phyloP scores from a whole-genome alignment of 2,113 vertebrate species.

The Cygnus buccinator region DNA sequence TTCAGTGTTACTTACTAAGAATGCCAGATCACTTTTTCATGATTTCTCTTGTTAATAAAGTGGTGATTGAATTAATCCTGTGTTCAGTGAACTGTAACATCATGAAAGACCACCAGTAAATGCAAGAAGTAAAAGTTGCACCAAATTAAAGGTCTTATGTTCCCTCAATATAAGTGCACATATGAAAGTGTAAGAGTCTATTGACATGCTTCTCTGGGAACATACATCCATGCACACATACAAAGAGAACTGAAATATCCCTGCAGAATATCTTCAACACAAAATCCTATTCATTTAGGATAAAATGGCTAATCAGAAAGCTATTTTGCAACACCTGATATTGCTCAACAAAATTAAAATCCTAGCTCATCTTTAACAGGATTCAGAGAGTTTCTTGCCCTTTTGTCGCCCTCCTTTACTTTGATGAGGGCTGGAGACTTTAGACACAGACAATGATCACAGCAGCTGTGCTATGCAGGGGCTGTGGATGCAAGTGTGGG shows the following conservation, averaged over 20 bases:
- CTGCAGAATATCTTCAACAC: not conserved
- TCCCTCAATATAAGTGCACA: not conserved
- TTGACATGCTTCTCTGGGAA: not conserved
- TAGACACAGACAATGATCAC: not conserved
- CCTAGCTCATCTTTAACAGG: not conserved
- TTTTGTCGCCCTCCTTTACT: not conserved
- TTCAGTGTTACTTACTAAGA: not conserved
- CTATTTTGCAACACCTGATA: not conserved
- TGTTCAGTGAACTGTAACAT: not conserved
- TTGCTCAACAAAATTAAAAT: not conserved
- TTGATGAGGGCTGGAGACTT: rapidly evolving
- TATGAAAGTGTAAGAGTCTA: not conserved
- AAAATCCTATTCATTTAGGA: not conserved
- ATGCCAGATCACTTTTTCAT: not conserved
- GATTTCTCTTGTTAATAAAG: not conserved
- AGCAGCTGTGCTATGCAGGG: rapidly evolving
- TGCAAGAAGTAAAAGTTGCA: not conserved
- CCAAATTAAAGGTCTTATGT: not conserved
- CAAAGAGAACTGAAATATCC: not conserved
- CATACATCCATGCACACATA: rapidly evolving
- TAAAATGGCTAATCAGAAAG: not conserved
- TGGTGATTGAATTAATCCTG: not conserved
- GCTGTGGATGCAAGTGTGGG: not conserved
- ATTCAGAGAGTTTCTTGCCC: not conserved
- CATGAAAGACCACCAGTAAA: not conserved